Evolutionary conservation across 2,888 invertebrate species (phyloP).

Genomic region (Noctuana brunneofusca): DNA sequence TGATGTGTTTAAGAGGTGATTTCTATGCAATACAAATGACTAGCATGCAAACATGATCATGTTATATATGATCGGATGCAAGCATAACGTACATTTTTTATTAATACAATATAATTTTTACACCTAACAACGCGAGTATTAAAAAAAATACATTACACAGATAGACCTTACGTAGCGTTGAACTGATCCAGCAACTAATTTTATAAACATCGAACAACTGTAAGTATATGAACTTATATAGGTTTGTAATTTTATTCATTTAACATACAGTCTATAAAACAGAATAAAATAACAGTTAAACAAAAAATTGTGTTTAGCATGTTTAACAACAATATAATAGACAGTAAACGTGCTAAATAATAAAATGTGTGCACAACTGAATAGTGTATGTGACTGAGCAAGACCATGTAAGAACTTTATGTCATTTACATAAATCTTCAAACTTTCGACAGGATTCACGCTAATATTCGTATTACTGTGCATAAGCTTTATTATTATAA

Average conservation of each 20-base stretch:
- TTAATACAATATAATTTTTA: constrained; percentile 32
- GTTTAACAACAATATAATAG: neutral
- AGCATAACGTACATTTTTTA: constrained; percentile 51
- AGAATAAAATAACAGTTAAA: neutral
- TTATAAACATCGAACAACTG: constrained; percentile 15
- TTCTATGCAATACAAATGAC: constrained; percentile 53
- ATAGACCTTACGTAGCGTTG: constrained; percentile 17
- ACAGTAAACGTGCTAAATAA: neutral
- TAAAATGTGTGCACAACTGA: constrained; percentile 32
- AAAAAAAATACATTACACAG: constrained; percentile 17
- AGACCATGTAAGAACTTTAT: constrained; percentile 71
- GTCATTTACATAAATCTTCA: constrained; percentile 56
- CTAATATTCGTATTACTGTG: constrained; percentile 46
- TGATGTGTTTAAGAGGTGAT: constrained; percentile 73
- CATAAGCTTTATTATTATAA: constrained; percentile 62
- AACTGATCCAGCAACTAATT: constrained; percentile 19
- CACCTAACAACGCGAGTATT: constrained; percentile 17
- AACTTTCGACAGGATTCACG: constrained; percentile 70
- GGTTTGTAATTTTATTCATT: neutral
- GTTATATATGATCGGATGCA: constrained; percentile 55
- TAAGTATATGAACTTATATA: constrained; percentile 7
- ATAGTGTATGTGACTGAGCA: constrained; percentile 47
- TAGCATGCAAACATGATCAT: neutral
- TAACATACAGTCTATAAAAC: neutral
- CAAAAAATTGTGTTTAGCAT: neutral